Conservation (phyloP, 2,113 vertebrate genomes). For the Vireo altiloquus region DNA sequence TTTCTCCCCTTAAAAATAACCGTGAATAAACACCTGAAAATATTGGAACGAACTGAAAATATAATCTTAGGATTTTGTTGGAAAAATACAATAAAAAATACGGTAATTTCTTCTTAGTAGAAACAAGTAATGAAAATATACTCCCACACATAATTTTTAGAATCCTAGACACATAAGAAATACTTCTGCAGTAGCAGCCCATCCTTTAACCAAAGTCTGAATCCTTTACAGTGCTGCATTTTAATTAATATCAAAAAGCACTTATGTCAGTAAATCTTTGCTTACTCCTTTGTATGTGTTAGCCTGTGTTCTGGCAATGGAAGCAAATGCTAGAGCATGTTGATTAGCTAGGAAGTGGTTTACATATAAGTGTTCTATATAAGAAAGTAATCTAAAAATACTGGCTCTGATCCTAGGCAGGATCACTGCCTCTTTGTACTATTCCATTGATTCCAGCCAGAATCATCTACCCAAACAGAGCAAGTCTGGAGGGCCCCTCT, state of each 20-base stretch:
- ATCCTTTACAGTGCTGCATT: not conserved
- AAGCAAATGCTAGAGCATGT: not conserved
- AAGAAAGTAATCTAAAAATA: not conserved
- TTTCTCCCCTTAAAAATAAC: not conserved
- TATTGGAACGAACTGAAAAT: not conserved
- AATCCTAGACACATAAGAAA: not conserved
- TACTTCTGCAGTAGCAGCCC: not conserved
- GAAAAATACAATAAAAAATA: conserved; percentile 16
- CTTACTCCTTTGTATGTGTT: not conserved
- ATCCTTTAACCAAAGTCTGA: not conserved
- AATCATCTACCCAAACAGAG: not conserved
- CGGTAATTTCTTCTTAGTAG: not conserved
- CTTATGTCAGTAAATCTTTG: conserved; percentile 30
- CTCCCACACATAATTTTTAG: not conserved
- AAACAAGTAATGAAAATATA: not conserved
- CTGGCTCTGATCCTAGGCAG: not conserved
- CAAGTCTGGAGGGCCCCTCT: not conserved
- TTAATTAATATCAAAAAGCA: conserved; percentile 25
- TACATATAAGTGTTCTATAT: not conserved
- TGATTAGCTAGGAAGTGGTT: conserved; percentile 44
- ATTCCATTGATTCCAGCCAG: not conserved
- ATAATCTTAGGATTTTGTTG: not conserved
- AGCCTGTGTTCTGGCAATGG: not conserved
- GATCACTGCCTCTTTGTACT: not conserved
- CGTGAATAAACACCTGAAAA: not conserved